Percentiles rank a stretch among this genome's conserved stretches.
phyloP scores from a whole-genome alignment of 2,113 vertebrate species.

The Leptosomus discolor region DNA sequence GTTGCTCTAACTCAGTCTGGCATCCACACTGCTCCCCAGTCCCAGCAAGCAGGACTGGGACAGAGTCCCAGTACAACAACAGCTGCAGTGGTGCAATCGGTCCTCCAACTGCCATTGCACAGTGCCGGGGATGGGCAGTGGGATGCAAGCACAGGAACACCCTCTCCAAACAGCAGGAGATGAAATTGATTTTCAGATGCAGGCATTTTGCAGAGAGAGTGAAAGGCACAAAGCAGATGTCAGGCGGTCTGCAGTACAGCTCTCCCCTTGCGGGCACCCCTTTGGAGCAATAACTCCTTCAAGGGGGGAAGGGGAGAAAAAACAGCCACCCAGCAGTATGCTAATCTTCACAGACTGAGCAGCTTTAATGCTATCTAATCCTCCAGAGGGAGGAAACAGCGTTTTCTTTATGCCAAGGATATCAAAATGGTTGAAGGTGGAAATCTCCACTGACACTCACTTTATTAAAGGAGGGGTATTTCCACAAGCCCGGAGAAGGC shows the following conservation, averaged over 20 bases:
- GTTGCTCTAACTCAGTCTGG: not conserved
- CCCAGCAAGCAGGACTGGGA: not conserved
- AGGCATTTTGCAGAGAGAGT: not conserved
- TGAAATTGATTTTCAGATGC: not conserved
- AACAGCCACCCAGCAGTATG: not conserved
- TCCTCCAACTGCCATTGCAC: not conserved
- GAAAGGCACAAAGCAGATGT: not conserved
- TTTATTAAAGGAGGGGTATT: not conserved
- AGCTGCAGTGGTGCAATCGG: not conserved
- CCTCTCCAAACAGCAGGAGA: not conserved
- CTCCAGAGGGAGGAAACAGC: not conserved
- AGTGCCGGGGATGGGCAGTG: accelerated
- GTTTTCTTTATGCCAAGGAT: slow-evolving; percentile 14
- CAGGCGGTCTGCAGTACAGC: not conserved
- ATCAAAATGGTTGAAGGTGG: not conserved
- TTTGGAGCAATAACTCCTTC: not conserved
- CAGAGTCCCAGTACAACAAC: not conserved
- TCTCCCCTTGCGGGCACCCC: not conserved
- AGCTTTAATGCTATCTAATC: slow-evolving; percentile 10
- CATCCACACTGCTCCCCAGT: not conserved
- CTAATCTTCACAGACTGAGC: not conserved
- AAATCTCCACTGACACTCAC: not conserved
- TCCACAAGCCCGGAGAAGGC: not conserved
- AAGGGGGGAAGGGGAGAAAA: not conserved
- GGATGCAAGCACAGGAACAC: not conserved